phyloP scores from a whole-genome alignment of 2,797 vertebrate genomes.

The Ambastaia sidthimunki region DNA sequence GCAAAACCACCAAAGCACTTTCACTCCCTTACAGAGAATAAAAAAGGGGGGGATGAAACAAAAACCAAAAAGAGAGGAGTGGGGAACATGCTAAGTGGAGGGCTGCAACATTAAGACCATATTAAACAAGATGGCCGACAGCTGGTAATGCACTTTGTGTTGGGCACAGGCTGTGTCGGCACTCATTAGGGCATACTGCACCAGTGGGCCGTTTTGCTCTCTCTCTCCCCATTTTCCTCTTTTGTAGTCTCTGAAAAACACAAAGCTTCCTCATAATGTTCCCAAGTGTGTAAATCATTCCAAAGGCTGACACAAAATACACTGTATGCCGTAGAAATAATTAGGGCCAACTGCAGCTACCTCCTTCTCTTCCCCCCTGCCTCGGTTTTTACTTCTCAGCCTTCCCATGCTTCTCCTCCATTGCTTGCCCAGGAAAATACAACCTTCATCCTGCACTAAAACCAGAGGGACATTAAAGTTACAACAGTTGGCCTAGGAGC shows the following conservation, averaged over 20 bases:
- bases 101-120: slow-evolving; percentile 50
- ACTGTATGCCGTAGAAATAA: slow-evolving; percentile 59
- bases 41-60: slow-evolving; percentile 38
- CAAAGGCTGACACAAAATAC: slow-evolving; percentile 52
- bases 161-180: slow-evolving; percentile 30
- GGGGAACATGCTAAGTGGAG: slow-evolving; percentile 40
- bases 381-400: slow-evolving; percentile 27
- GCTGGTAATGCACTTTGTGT: slow-evolving; percentile 56
- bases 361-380: slow-evolving; percentile 51
- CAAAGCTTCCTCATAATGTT: slow-evolving; percentile 55
- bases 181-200: slow-evolving; percentile 44
- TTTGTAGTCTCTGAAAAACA: slow-evolving; percentile 45
- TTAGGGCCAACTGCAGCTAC: slow-evolving; percentile 49
- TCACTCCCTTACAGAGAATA: slow-evolving; percentile 31
- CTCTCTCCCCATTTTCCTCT: slow-evolving; percentile 21
- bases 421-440: slow-evolving; percentile 28
- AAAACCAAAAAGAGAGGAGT: slow-evolving; percentile 38
- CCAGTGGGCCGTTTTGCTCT: neutral
- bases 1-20: slow-evolving; percentile 45
- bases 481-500: slow-evolving; percentile 12
- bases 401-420: slow-evolving; percentile 7
- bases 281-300: slow-evolving; percentile 57
- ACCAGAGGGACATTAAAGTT: slow-evolving; percentile 30
- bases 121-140: slow-evolving; percentile 61
- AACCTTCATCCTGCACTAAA: slow-evolving; percentile 20